Evolutionary conservation across 1,140 invertebrate species (phyloP).

Genomic region (Euborellia annulipes): DNA sequence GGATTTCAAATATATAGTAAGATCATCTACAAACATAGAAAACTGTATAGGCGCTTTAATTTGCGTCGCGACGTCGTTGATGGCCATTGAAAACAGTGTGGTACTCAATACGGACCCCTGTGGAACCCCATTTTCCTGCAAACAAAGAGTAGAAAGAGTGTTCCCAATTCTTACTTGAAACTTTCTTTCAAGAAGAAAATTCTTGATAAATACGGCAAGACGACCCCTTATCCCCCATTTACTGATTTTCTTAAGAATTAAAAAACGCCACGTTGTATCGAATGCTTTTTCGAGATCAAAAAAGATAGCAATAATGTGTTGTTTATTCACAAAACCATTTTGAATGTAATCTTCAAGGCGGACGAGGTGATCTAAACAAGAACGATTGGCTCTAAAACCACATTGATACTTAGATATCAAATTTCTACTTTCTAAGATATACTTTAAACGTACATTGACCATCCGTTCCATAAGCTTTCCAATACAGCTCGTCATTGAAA

Average conservation of each 20-base stretch:
- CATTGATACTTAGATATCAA: no score
- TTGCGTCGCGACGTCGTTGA: no score
- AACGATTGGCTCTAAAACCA: no score
- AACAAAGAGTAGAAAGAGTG: neutral
- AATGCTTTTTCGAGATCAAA: neutral
- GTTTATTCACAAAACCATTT: neutral
- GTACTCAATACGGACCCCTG: conserved; percentile 1
- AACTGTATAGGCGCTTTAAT: no score
- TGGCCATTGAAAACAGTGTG: conserved; percentile 6
- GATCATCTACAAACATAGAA: no score
- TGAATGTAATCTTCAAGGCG: neutral
- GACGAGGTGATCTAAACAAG: no score
- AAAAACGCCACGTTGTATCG: neutral
- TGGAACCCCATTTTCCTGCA: conserved; percentile 7
- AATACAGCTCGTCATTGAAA: no score
- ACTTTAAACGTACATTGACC: no score
- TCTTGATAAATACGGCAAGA: neutral
- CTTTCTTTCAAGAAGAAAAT: neutral
- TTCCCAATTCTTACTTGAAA: conserved; percentile 5
- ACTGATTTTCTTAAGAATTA: neutral
- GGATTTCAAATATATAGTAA: no score
- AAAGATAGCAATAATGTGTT: no score
- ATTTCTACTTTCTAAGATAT: no score
- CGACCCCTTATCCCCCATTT: neutral
- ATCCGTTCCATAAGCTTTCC: no score